These are phyloP conservation scores for Mantis religiosa DNA, from an alignment of 2,888 invertebrate species.

Conservation along the genomic window DNA sequence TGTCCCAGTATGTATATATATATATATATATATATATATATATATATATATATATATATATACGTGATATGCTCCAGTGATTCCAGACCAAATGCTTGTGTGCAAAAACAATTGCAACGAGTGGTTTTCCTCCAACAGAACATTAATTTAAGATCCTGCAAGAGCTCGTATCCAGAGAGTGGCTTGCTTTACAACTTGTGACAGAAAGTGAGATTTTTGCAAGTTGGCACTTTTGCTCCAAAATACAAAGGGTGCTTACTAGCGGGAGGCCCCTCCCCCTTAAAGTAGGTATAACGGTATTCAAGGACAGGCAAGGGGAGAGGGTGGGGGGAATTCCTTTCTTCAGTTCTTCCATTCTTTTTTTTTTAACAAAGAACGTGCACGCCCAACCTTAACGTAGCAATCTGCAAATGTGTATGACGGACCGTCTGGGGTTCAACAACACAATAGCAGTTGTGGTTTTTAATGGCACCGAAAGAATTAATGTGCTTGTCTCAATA, in stretches of 20 bases:
- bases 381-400: neutral
- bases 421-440: neutral
- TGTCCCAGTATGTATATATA: no score
- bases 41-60: no score
- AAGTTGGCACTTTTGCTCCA: neutral
- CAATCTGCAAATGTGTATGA: neutral
- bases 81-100: no score
- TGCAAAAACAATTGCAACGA: no score
- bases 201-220: neutral
- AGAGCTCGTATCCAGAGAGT: neutral
- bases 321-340: neutral
- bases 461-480: no score
- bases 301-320: neutral
- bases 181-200: neutral
- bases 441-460: no score
- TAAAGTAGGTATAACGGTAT: neutral
- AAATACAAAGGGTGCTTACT: neutral
- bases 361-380: neutral
- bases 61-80: no score
- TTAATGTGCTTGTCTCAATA: no score
- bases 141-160: neutral
- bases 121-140: neutral
- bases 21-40: no score
- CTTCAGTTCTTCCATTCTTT: neutral
- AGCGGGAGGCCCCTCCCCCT: no score